phyloP scores from a whole-genome alignment of 1,140 invertebrate species.

The Physella acuta region DNA sequence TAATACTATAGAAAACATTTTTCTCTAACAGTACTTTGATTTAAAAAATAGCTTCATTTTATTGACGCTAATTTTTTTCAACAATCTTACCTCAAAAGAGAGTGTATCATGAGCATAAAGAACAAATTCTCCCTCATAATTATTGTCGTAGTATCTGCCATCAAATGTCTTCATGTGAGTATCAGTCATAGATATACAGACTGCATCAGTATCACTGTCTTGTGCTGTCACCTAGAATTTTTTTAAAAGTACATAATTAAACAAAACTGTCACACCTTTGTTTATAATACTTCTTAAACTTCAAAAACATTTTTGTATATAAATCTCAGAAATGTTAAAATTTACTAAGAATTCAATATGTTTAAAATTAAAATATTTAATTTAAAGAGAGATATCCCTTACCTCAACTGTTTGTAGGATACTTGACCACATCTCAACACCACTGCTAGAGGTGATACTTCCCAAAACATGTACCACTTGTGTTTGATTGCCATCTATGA shows the following conservation, averaged over 20 bases:
- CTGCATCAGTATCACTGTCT: slow-evolving; percentile 10
- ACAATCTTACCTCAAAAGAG: slow-evolving; percentile 21
- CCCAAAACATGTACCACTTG: slow-evolving; percentile 10
- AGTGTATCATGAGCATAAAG: slow-evolving; percentile 1
- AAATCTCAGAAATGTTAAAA: too few relatives aligned
- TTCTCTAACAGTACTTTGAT: too few relatives aligned
- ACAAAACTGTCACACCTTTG: too few relatives aligned
- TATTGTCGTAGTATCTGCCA: slow-evolving; percentile 8
- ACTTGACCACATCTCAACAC: neutral
- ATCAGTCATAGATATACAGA: slow-evolving; percentile 21
- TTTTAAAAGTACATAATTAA: too few relatives aligned
- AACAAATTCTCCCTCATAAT: slow-evolving; percentile 17
- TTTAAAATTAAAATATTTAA: too few relatives aligned
- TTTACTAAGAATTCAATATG: too few relatives aligned
- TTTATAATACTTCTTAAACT: too few relatives aligned
- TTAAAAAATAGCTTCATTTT: too few relatives aligned
- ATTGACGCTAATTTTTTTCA: too few relatives aligned
- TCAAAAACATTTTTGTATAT: too few relatives aligned
- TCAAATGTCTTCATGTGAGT: slow-evolving; percentile 17
- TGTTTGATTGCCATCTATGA: slow-evolving; percentile 34
- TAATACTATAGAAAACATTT: neutral
- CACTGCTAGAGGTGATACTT: neutral
- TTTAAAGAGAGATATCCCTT: too few relatives aligned
- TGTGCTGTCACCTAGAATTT: slow-evolving; percentile 19
- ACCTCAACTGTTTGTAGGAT: neutral